Conservation (phyloP, 2,113 vertebrate species). For the Melospiza melodia region DNA sequence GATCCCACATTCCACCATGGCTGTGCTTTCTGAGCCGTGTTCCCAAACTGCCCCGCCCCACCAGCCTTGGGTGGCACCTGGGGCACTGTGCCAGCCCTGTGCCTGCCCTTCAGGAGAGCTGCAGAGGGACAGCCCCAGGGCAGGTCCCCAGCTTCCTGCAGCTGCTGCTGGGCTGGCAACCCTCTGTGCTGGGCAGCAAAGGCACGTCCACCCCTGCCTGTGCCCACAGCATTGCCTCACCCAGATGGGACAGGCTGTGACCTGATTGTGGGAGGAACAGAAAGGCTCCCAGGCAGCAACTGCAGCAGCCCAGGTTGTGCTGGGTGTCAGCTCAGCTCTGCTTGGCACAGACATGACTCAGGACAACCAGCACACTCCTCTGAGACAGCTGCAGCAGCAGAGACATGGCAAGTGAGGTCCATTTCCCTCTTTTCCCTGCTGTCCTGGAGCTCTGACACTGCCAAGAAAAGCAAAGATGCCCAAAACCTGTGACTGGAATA, state of each 20-base stretch:
- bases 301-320: neutral
- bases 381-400: neutral
- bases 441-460: slow-evolving; percentile 23
- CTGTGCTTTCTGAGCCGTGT: neutral
- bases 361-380: neutral
- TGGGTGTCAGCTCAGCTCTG: neutral
- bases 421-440: neutral
- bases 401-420: neutral
- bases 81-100: neutral
- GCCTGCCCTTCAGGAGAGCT: neutral
- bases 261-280: neutral
- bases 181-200: neutral
- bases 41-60: neutral
- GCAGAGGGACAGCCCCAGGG: neutral
- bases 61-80: rapidly evolving
- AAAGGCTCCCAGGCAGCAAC: neutral
- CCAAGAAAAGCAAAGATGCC: slow-evolving; percentile 25
- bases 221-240: neutral
- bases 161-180: neutral
- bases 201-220: neutral
- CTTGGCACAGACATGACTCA: neutral
- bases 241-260: neutral
- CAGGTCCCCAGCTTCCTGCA: neutral
- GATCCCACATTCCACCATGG: neutral
- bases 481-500: slow-evolving; percentile 5